Evolutionary conservation across 1,140 invertebrate genomes (phyloP).

Genomic region (Caerostris extrusa): DNA sequence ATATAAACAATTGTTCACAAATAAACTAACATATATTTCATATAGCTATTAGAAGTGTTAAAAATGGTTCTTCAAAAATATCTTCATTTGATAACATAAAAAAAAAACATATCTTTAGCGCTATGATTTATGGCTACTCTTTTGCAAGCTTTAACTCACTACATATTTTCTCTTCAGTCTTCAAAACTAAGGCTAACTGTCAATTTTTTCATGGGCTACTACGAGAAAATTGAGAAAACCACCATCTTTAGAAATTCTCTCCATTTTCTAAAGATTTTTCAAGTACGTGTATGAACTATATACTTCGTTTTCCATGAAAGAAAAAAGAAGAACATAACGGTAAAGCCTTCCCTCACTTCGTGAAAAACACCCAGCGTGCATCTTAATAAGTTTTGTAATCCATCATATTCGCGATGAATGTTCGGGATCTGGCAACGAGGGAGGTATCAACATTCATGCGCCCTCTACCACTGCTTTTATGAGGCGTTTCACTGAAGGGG

Average conservation of each 20-base stretch:
- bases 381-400: constrained; percentile 74
- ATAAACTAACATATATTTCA: background rate
- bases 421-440: constrained; percentile 51
- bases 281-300: constrained; percentile 4
- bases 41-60: background rate
- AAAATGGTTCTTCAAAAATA: background rate
- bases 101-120: background rate
- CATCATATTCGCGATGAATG: constrained; percentile 73
- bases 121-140: background rate
- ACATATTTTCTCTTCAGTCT: background rate
- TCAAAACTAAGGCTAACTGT: constrained; percentile 47
- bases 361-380: constrained; percentile 68
- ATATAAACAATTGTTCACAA: too few relatives aligned
- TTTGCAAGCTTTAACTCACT: background rate
- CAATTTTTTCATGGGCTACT: background rate
- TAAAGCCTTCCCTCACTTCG: constrained; percentile 40
- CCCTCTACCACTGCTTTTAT: constrained; percentile 51
- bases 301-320: constrained; percentile 34
- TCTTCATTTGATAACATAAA: background rate
- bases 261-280: constrained; percentile 52
- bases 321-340: constrained; percentile 28
- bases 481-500: too few relatives aligned
- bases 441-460: constrained; percentile 42
- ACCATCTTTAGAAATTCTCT: background rate
- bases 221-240: constrained; percentile 12